Base-by-base conservation (phyloP, 2,113 vertebrate species). In the Phylloscopus trochilus region DNA sequence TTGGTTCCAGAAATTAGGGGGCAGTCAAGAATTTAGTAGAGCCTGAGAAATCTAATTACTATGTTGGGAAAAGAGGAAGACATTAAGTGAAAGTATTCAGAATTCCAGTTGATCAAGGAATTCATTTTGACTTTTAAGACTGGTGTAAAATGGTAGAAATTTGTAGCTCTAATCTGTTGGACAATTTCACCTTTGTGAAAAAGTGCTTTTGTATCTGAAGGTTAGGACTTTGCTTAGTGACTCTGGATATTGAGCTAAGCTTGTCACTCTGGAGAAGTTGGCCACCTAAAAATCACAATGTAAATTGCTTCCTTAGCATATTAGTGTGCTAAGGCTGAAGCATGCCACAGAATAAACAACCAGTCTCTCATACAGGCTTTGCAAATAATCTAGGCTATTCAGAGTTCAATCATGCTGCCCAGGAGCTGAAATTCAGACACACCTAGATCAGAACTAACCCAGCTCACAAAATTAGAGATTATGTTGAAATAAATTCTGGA, bases 361-460 rank as follows among this genome's bases (percentile, higher is more conserved):
- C 0, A 7, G 21, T 64, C n/a, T 58, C 39, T 55, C 24, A 33
- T 10, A 44, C 0, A 0, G 1, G 15, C 44, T 49, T 51, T 73
- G 35, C 37, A 89, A 93, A 80, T 7, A 77, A 28, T 3, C 11
- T 15, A 58, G 26, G 51, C 37, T 69, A 14, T 35, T 68, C n/a
- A 49, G 17, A 66, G 37, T 24, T 87, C 44, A 69, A 0, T 39
- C 20, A 17, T 14, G 5, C 15, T 75, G 9, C 28, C 35, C 35
- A 44, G 58, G 62, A 62, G 12, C 1, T 47, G 33, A 83, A 68
- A 73, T 58, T 44, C 13, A 73, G 37, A 35, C 21, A 27, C 9
- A 4, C 5, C 37, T 22, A 44, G 18, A 87, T 35, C 39, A 64
- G 30, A 91, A 46, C 7, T 66, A 63, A 53, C 4, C 30, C 10